Evolutionary conservation across 2,113 vertebrate genomes (phyloP), one percentile per base, ranked within the genome.

Genomic region (Alosa alosa): DNA sequence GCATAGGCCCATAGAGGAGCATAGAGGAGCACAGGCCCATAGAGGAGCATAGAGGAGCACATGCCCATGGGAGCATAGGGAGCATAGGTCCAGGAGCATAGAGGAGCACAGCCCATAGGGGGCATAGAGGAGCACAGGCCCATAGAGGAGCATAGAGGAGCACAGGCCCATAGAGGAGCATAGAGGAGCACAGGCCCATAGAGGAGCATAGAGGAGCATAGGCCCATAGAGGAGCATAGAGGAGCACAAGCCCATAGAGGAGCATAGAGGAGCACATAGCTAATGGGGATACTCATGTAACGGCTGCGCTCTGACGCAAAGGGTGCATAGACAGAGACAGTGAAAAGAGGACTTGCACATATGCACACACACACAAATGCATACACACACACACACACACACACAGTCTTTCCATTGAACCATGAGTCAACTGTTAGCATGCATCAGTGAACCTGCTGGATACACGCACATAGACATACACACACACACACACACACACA

Each of bases 211-310:
- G 31, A 31, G 31, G 31, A 31, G 31, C 31, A 31, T 1, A 31
- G 31, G 31, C 31, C 31, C 31, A 31, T 31, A 31, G 31, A 31
- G 31, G 31, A 1, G 31, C 31, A 31, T 31, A 31, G 31, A 31
- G 31, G 31, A 31, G 31, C 31, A 31, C 31, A 31, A 1, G 31
- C 31, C 31, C 31, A 72, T 13, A 36, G 31, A 72, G 25, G 31
- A 36, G 64, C 64, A 72, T 7, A 36, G 64, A 31, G 31, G 31
- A 31, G 64, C 64, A 25, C 64, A 36, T 72, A 3, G 64, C n/a
- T 72, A 72, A 72, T 72, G 31, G 64, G 64, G 64, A 72, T 72
- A 72, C 64, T 72, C 64, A 36, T 36, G 64, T 72, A 72, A 72
- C 64, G 25, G n/a, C 64, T 1, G 64, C 25, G 9, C 64, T 72